Evolutionary conservation across 1,140 invertebrate genomes (phyloP).

Genomic region (Globodera ellingtonae): DNA sequence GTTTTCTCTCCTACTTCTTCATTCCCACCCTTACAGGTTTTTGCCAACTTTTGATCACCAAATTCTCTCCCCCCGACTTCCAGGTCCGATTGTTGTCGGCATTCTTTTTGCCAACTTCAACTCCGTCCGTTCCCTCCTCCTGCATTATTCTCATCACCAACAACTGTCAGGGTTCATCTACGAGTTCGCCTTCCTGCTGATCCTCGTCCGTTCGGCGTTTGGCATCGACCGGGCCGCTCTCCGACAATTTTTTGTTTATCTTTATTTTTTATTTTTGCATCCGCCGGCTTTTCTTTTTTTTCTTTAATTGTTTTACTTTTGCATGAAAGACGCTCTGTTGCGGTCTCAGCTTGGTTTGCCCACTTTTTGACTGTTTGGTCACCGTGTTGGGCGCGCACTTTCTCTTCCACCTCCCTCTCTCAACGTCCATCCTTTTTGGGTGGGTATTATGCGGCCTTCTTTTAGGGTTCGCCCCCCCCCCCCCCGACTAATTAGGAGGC

Average conservation of each 20-base stretch:
- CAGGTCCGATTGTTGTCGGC: slow-evolving; percentile 67
- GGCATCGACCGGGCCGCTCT: slow-evolving; percentile 84
- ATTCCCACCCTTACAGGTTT: background rate
- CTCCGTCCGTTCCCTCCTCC: slow-evolving; percentile 56
- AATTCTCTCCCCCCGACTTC: slow-evolving; percentile 6
- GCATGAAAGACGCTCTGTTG: slow-evolving; percentile 78
- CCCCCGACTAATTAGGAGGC: too few relatives aligned
- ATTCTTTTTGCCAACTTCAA: slow-evolving; percentile 80
- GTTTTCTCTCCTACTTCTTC: slow-evolving; percentile 34
- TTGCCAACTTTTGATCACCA: background rate
- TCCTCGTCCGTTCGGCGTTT: slow-evolving; percentile 86
- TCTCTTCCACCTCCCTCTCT: slow-evolving; percentile 80
- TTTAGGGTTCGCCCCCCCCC: too few relatives aligned
- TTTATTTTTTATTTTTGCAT: slow-evolving; percentile 68
- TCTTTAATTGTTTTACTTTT: too few relatives aligned
- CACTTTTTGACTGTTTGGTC: slow-evolving; percentile 73
- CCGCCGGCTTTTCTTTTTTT: background rate
- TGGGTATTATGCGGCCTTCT: slow-evolving; percentile 7
- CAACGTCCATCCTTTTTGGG: slow-evolving; percentile 53
- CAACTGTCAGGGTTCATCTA: slow-evolving; percentile 65
- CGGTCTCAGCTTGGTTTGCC: slow-evolving; percentile 52
- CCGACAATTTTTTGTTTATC: slow-evolving; percentile 69
- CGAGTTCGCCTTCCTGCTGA: slow-evolving; percentile 70
- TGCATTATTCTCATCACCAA: slow-evolving; percentile 63
- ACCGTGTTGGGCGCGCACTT: slow-evolving; percentile 75